phyloP scores from a whole-genome alignment of 2,888 invertebrate genomes.

The Cylloceria caligata region DNA sequence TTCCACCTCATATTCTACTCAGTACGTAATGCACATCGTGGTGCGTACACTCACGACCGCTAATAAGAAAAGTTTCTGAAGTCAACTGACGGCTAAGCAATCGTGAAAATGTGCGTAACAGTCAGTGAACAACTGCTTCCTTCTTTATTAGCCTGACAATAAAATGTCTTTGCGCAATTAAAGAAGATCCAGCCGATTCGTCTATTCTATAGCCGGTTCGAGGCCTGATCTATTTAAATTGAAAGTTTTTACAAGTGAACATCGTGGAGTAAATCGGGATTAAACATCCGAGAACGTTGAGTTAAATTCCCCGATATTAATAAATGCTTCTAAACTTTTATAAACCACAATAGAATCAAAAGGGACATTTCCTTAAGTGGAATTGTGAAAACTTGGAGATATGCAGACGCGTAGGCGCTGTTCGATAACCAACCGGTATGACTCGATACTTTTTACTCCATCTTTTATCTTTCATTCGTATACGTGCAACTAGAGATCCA shows the following conservation, averaged over 20 bases:
- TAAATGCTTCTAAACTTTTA: neutral
- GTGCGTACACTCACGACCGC: neutral
- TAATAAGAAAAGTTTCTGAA: neutral
- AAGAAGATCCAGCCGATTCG: neutral
- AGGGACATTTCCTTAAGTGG: neutral
- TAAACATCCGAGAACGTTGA: neutral
- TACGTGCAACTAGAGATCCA: constrained; percentile 13
- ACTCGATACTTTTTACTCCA: neutral
- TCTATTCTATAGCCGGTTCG: too few species aligned
- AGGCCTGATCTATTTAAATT: too few species aligned
- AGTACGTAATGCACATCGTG: constrained; percentile 11
- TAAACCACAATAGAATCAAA: neutral
- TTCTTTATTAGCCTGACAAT: too few species aligned
- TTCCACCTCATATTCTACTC: constrained; percentile 17
- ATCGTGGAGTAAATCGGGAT: too few species aligned
- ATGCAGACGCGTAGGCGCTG: neutral
- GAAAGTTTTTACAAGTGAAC: too few species aligned
- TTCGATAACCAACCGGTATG: neutral
- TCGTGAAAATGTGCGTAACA: neutral
- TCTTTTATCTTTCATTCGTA: constrained; percentile 10
- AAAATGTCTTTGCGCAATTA: neutral
- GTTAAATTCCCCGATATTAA: neutral
- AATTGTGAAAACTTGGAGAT: constrained; percentile 1
- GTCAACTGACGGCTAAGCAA: neutral
- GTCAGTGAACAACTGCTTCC: too few species aligned